Base-by-base conservation (phyloP, 2,888 invertebrate genomes). In the Drosophila robusta region DNA sequence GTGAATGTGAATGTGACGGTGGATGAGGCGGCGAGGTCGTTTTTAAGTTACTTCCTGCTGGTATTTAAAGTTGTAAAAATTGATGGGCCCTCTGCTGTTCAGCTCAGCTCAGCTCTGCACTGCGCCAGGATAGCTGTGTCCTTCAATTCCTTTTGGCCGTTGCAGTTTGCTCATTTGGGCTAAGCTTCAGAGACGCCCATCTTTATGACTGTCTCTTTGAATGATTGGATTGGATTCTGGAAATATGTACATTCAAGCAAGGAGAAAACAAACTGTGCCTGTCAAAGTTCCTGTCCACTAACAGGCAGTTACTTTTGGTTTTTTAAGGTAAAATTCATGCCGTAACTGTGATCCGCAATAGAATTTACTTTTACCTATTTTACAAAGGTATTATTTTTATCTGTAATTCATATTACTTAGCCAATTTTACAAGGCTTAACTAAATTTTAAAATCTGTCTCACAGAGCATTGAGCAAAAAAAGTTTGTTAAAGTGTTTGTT, bases 1-100 rank as follows among this genome's bases (percentile, higher is more conserved):
- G 38, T 9, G 29, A 34, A 7, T 26, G 22, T 6, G 39, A 29
- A 9, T 39, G 39, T n/a, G 45, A n/a, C n/a, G 18, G 22, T 38
- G 42, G 12, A 46, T 60, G 39, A n/a, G 64, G 46, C 56, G 32
- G 42, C 36, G 55, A 51, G 77, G 42, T 66, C 66, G 54, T 71
- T 70, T 71, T 71, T 62, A 80, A 87, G 78, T 78, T 84, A 84
- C 87, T 81, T 85, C 86, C 86, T 87, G 86, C 88, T 85, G 86
- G 85, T 82, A 78, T 87, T 83, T 77, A 81, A 87, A 81, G 82
- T 83, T 81, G 72, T 87, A 87, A 87, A 83, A 85, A 87, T 87
- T 87, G 88, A 85, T 81, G 85, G 73, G 54, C 50, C 63, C 54
- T 44, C 51, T 45, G 68, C 62, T 76, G 41, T 55, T 24, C 32